phyloP scores from a whole-genome alignment of 2,797 vertebrate genomes.

The Chelonia mydas region DNA sequence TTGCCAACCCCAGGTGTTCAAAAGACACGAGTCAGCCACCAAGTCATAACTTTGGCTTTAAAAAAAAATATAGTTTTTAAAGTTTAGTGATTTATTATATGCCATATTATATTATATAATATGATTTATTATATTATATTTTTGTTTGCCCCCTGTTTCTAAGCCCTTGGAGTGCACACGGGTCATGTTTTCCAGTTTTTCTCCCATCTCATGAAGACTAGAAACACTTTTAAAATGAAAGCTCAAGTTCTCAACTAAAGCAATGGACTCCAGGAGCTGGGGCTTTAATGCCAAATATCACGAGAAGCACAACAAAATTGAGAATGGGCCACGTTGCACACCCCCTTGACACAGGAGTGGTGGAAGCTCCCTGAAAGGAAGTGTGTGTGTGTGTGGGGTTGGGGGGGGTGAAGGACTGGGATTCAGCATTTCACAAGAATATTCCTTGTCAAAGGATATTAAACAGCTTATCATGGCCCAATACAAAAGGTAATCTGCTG shows the following conservation, averaged over 20 bases:
- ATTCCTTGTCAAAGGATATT: slow-evolving; percentile 50
- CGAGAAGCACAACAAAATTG: background rate
- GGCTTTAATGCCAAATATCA: background rate
- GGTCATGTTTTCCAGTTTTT: background rate
- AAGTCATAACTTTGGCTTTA: no score
- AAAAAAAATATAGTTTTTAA: no score
- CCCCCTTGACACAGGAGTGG: no score
- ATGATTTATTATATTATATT: no score
- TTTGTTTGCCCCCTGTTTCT: no score
- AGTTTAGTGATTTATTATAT: no score
- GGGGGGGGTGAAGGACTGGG: background rate
- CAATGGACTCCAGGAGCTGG: background rate
- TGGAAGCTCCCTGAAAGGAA: no score
- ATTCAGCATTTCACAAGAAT: slow-evolving; percentile 35
- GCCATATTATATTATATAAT: no score
- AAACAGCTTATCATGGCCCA: slow-evolving; percentile 62
- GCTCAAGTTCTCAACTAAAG: background rate
- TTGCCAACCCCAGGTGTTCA: no score
- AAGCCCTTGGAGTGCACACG: no score
- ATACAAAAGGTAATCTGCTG: slow-evolving; percentile 46
- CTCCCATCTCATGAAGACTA: background rate
- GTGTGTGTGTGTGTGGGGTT: no score
- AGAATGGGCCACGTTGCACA: background rate
- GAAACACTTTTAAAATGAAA: background rate
- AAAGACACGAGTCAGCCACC: no score